A percentile compares a stretch with the other conserved stretches of the same genome.
Conservation (phyloP, 2,113 vertebrate species). For the Pangasianodon hypophthalmus region DNA sequence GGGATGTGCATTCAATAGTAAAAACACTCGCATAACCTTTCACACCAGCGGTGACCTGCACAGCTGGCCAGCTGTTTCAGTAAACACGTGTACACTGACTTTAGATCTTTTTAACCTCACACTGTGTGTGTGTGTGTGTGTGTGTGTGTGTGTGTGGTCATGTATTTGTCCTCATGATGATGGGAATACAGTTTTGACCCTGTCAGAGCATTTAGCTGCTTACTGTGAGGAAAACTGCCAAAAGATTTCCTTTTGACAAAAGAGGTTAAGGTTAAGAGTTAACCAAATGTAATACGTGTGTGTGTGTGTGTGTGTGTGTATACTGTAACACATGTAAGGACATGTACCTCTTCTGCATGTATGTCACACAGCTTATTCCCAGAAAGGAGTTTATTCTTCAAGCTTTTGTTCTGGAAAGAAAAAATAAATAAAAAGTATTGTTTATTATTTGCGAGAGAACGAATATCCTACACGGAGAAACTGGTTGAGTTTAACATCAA, state of each 20-base stretch:
- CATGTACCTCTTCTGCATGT: conserved; percentile 93
- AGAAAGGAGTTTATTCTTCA: conserved; percentile 95
- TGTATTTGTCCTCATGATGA: background rate
- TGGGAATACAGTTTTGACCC: background rate
- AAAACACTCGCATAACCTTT: conserved; percentile 27
- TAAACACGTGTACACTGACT: conserved; percentile 16
- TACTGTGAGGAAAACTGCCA: background rate
- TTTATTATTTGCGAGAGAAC: background rate
- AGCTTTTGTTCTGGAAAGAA: conserved; percentile 90
- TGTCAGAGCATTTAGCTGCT: background rate
- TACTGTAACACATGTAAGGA: background rate
- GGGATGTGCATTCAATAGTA: conserved; percentile 49
- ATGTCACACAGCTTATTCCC: conserved; percentile 94
- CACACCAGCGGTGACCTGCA: background rate
- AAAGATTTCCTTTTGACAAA: background rate
- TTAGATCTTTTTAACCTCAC: background rate
- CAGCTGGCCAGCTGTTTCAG: conserved; percentile 18
- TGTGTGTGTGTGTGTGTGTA: conserved; percentile 3
- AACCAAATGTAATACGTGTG: background rate
- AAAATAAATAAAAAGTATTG: background rate
- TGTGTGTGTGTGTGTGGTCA: background rate
- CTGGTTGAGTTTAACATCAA: background rate
- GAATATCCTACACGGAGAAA: background rate
- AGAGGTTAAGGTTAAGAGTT: background rate
- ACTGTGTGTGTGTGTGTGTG: background rate